Conservation (phyloP, 2,797 vertebrate species). For the Vireo griseus region DNA sequence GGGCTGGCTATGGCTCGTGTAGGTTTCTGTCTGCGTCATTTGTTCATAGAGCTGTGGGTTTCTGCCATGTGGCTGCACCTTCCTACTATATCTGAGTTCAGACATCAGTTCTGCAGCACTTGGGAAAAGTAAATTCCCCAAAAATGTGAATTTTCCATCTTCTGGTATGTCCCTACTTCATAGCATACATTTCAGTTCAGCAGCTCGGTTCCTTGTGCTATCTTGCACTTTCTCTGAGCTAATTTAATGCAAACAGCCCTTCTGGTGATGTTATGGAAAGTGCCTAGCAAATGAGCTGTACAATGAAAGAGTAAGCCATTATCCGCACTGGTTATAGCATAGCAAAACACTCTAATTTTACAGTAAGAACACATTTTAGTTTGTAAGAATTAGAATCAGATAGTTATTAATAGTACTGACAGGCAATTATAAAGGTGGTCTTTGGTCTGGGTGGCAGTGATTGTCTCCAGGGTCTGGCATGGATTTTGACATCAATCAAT, state of each 20-base stretch:
- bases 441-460: not conserved
- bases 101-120: not conserved
- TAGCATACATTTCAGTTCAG: not conserved
- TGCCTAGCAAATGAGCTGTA: not conserved
- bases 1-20: not conserved
- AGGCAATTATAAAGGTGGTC: not conserved
- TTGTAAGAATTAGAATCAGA: not conserved
- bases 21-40: not conserved
- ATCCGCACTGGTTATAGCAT: not conserved
- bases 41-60: not conserved
- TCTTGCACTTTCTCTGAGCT: not conserved
- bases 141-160: not conserved
- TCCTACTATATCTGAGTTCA: rapidly evolving
- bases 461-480: not conserved
- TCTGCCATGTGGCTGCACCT: not conserved
- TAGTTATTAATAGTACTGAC: not conserved
- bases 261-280: not conserved
- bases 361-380: not conserved
- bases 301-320: not conserved
- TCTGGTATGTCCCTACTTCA: not conserved
- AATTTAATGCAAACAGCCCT: not conserved
- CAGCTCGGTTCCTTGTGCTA: not conserved
- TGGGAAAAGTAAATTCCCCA: not conserved
- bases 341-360: not conserved
- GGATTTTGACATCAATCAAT: not conserved